Base-by-base conservation (phyloP, 2,888 invertebrate species). In the Rhamphomyia laevipes region DNA sequence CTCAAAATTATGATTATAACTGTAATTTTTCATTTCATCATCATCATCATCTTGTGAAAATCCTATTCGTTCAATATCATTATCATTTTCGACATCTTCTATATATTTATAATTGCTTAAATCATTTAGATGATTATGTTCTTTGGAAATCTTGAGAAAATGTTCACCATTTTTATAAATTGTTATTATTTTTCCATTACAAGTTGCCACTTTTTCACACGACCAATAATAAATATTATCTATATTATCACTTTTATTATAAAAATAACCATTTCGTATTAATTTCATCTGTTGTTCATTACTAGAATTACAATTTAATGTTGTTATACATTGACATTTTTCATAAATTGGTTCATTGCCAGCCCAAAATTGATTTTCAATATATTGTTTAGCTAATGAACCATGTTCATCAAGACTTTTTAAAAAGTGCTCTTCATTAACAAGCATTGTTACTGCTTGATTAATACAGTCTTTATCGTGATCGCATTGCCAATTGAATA, bases 401-500 rank as follows among this genome's bases (percentile, higher is more conserved):
- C 7, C 21, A 42, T 42, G 42, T 27, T 42, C 42, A 27, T 42
- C 42, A 2, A 42, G 21, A 23, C 23, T 23, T 42, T 42, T 42
- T 27, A 42, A n/a, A 13, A n/a, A 42, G 27, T 42, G 42, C 10
- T 42, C n/a, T n/a, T 15, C 42, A 23, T 27, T 21, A 42, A 13
- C n/a, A 23, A 27, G 23, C 21, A 42, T 27, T 15, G 42, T 42
- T 3, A 42, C 27, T 13, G 42, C 42, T 15, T 42, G 42, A 18
- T 27, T 42, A 21, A 42, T 42, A 27, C 42, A 42, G 27, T 42
- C 42, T 27, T 27, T 42, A 15, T 42, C 23, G 9, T 42, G 15
- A 42, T 42, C 42, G 15, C 42, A 42, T 27, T 42, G 42, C 42
- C 42, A 42, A 15, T 42, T 15, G n/a, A 42, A 42, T 27, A 42